Evolutionary conservation across 2,797 vertebrate genomes (phyloP).

Genomic region (Microtus obscurus): DNA sequence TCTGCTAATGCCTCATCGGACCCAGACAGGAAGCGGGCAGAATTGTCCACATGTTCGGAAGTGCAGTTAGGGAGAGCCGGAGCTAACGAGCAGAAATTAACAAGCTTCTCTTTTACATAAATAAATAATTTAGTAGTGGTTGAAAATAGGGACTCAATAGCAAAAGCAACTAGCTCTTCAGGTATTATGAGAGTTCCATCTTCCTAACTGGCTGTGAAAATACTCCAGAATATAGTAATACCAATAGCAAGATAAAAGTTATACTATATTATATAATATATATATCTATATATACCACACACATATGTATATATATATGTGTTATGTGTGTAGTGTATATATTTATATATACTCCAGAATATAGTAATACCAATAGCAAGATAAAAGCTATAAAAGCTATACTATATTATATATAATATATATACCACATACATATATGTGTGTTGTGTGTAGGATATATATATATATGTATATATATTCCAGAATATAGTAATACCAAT

Average conservation of each 20-base stretch:
- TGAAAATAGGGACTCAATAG: slow-evolving; percentile 25
- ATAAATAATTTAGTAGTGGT: slow-evolving; percentile 37
- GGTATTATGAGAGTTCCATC: neutral
- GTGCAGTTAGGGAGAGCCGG: neutral
- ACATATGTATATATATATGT: neutral
- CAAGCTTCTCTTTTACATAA: neutral
- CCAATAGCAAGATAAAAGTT: neutral
- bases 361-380: neutral
- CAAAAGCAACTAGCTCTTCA: slow-evolving; percentile 47
- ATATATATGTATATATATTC: neutral
- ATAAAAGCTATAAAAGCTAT: neutral
- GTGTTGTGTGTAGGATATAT: neutral
- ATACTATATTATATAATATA: neutral
- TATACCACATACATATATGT: neutral
- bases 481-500: neutral
- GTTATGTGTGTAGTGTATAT: neutral
- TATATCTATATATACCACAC: neutral
- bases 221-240: slow-evolving; percentile 26
- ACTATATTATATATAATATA: neutral
- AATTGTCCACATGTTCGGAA: neutral
- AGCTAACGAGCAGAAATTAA: neutral
- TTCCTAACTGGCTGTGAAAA: slow-evolving; percentile 43
- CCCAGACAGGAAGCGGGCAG: slow-evolving; percentile 35
- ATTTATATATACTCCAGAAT: neutral
- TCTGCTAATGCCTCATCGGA: neutral